phyloP scores from a whole-genome alignment of 2,113 vertebrate genomes.

The Larimichthys crocea region DNA sequence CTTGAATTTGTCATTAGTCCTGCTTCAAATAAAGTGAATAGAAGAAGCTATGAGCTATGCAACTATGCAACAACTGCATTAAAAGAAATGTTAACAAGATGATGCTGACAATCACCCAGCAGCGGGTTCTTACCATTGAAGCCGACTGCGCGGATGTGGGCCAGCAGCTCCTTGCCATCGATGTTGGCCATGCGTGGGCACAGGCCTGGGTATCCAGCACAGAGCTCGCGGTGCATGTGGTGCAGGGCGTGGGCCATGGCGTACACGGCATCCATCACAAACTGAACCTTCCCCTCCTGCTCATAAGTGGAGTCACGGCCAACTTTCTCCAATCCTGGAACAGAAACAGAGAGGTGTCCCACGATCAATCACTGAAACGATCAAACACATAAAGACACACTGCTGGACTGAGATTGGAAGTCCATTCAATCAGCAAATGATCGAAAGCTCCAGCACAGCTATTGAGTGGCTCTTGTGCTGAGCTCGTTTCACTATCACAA shows the following conservation, averaged over 20 bases:
- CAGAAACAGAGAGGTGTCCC: conserved; percentile 6
- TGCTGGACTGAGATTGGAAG: not conserved
- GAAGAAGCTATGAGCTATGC: no score
- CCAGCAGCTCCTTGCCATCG: conserved; percentile 94
- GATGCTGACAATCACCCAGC: not conserved
- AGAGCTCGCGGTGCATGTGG: conserved; percentile 94
- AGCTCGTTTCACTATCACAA: no score
- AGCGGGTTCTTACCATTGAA: conserved; percentile 89
- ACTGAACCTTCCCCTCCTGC: conserved; percentile 98
- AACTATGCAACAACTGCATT: no score
- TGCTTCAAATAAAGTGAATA: no score
- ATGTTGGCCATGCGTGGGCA: conserved; percentile 92
- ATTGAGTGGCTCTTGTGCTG: not conserved
- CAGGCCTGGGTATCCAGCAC: conserved; percentile 90
- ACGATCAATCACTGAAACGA: not conserved
- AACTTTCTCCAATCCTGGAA: conserved; percentile 92
- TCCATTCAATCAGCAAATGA: no score
- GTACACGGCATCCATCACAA: conserved; percentile 97
- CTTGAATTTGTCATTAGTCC: no score
- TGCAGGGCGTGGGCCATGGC: conserved; percentile 96
- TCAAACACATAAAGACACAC: no score
- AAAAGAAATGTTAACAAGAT: no score
- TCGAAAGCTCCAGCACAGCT: no score
- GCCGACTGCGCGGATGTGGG: conserved; percentile 90
- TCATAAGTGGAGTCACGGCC: conserved; percentile 94